Evolutionary conservation across 2,797 vertebrate genomes (phyloP).

Genomic region (Simalia tracyae): DNA sequence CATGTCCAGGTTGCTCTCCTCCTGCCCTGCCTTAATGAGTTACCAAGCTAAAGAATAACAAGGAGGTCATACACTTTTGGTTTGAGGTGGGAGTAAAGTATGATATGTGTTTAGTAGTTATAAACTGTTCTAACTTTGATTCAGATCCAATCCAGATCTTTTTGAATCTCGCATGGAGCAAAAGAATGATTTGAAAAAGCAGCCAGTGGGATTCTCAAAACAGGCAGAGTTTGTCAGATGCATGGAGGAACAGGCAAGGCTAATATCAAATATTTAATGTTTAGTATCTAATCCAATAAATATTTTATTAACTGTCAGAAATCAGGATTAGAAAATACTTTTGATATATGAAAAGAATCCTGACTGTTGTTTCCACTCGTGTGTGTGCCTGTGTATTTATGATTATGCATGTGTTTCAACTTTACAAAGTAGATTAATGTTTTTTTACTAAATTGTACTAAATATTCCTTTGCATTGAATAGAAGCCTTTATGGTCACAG

Average conservation of each 20-base stretch:
- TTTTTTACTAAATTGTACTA: background rate
- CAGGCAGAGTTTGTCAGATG: slow-evolving; percentile 85
- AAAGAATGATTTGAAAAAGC: slow-evolving; percentile 75
- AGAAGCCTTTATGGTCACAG: slow-evolving; percentile 2
- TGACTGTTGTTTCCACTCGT: background rate
- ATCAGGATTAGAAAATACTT: background rate
- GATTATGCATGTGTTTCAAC: background rate
- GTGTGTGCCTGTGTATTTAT: background rate
- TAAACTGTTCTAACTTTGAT: background rate
- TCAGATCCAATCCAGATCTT: slow-evolving; percentile 84
- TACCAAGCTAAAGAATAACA: background rate
- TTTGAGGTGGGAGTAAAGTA: background rate
- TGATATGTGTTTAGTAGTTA: background rate
- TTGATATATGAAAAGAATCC: background rate
- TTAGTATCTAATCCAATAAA: background rate
- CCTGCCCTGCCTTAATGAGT: background rate
- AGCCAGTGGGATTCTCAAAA: slow-evolving; percentile 82
- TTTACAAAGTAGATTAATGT: background rate
- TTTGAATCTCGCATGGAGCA: slow-evolving; percentile 82
- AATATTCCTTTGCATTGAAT: background rate
- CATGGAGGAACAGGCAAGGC: slow-evolving; percentile 87
- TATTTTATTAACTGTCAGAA: background rate
- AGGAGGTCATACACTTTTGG: background rate
- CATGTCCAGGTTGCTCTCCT: background rate
- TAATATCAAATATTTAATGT: background rate